Conservation (phyloP, 64 coral and sea anemone species). For the Montipora efflorescens region DNA sequence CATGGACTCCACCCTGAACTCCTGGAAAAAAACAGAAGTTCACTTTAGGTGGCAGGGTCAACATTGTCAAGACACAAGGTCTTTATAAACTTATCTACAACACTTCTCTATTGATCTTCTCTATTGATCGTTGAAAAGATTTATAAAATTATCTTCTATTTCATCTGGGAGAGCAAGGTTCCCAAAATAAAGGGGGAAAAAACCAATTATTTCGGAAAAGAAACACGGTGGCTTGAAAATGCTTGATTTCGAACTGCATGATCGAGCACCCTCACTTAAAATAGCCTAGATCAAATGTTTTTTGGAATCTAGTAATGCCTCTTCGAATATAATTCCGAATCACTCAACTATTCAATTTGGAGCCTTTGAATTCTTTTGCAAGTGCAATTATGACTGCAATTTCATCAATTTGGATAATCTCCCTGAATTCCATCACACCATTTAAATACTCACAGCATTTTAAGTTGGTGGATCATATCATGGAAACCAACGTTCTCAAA, state of each 20-base stretch:
- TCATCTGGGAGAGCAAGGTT: conserved; percentile 5
- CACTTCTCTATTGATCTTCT: background rate
- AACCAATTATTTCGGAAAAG: background rate
- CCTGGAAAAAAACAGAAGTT: conserved; percentile 8
- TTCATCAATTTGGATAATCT: too few species aligned
- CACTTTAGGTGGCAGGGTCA: conserved; percentile 11
- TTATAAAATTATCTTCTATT: background rate
- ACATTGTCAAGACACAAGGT: conserved; percentile 12
- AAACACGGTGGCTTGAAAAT: conserved; percentile 6
- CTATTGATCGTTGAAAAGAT: background rate
- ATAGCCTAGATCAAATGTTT: conserved; percentile 15
- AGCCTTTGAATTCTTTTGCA: background rate
- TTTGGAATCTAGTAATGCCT: background rate
- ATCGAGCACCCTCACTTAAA: background rate
- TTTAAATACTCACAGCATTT: too few species aligned
- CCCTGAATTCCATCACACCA: too few species aligned
- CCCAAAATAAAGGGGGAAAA: background rate
- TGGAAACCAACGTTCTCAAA: too few species aligned
- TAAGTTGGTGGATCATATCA: too few species aligned
- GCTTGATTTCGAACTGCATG: conserved; percentile 21
- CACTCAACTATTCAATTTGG: background rate
- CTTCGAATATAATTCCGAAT: background rate
- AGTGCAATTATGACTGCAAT: background rate
- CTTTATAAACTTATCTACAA: conserved; percentile 26
- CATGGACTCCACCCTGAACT: background rate